Base-by-base conservation (phyloP, 2,888 invertebrate genomes). In the Piscicola geometra region DNA sequence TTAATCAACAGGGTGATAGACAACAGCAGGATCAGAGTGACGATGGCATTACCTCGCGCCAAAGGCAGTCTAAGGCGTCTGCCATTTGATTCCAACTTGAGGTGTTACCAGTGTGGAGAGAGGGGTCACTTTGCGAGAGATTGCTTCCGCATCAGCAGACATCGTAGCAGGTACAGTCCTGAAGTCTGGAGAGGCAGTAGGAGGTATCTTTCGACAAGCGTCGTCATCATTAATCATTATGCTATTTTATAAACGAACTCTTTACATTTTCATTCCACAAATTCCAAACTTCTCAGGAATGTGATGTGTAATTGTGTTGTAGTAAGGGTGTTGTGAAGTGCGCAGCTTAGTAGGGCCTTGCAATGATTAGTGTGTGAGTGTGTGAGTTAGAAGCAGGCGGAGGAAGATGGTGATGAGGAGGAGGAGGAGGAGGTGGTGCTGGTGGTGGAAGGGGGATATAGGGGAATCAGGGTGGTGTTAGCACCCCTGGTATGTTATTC, bases 61-160 rank as follows among this genome's bases (percentile, higher is more conserved):
- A 79, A 82, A 69, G 80, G 78, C 15, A 72, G 81, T 52, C 73
- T 80, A 9, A 21, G 36, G 5, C 78, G 81, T 12, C 76, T 81
- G 5, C 80, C 87, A 76, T 88, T 88, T 83, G 88, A 88, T 80
- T 87, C 88, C 69, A 88, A 88, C 80, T 86, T 88, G 86, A 82
- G 88, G 25, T 89, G 89, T 82, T 89, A 89, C 81, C 88, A 88
- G 81, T 89, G 89, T 81, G 88, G 89, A 21, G 87, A 88, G 78
- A 85, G 86, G 56, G 89, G 89, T 15, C 89, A 89, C 81, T 89
- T 89, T 82, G 88, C 88, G 75, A 82, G 89, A 74, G 88, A 89
- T 81, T 89, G 89, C 80, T 80, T 80, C 69, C n/a, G 71, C 1
- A 52, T 72, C 28, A 71, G 76, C 30, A 56, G 76, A 18, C 50